A percentile compares a stretch with the other conserved stretches of the same genome.
These are phyloP conservation scores for Autographa pulchrina DNA, from an alignment of 2,888 invertebrate species.

Conservation along the genomic window DNA sequence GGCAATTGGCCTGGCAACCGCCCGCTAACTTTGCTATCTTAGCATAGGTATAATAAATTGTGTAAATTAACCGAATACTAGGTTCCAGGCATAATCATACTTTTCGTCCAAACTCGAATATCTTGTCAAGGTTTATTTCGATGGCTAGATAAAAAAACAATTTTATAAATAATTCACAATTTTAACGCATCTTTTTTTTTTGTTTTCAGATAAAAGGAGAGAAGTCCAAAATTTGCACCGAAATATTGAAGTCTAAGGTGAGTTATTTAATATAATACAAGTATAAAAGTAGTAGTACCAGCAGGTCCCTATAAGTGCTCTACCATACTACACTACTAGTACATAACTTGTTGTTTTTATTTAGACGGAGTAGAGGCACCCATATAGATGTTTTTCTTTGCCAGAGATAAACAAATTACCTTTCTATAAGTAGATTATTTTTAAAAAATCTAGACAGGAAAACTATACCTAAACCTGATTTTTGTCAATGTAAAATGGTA, in stretches of 20 bases:
- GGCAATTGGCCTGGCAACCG: slow-evolving; percentile 30
- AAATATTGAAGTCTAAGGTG: slow-evolving; percentile 59
- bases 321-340: too few relatives aligned
- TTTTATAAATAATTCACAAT: not conserved
- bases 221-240: slow-evolving; percentile 58
- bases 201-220: slow-evolving; percentile 62
- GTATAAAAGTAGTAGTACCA: too few relatives aligned
- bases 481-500: not conserved
- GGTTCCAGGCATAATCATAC: not conserved
- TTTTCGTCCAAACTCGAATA: too few relatives aligned
- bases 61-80: not conserved
- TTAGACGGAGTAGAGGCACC: not conserved
- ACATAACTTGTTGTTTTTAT: too few relatives aligned
- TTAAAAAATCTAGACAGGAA: not conserved
- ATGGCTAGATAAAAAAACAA: not conserved
- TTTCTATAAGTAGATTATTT: not conserved
- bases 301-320: too few relatives aligned
- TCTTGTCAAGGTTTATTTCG: not conserved
- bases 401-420: too few relatives aligned
- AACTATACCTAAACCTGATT: not conserved
- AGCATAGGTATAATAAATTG: not conserved
- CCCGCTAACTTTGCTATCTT: slow-evolving; percentile 15
- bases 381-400: not conserved
- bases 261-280: slow-evolving; percentile 15
- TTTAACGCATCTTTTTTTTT: slow-evolving; percentile 11